A percentile compares a stretch with the other conserved stretches of the same genome.
Conservation (phyloP, 1,140 invertebrate genomes). For the Dreissena rostriformis region DNA sequence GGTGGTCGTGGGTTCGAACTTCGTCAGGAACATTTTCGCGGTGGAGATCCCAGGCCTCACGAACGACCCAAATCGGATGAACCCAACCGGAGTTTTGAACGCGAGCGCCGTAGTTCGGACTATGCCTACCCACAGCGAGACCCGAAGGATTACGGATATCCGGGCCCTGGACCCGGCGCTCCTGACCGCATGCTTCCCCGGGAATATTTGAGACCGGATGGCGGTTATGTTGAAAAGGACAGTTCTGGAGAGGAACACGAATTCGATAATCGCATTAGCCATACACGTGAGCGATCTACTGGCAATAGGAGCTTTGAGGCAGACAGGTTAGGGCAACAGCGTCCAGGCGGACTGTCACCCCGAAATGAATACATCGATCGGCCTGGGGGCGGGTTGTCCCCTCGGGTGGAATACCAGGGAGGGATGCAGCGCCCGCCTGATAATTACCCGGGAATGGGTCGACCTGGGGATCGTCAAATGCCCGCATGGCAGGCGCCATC, state of each 20-base stretch:
- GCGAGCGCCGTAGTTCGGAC: neutral
- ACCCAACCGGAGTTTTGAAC: conserved; percentile 3
- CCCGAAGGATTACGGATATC: neutral
- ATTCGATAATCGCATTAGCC: conserved; percentile 35
- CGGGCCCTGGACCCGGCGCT: neutral
- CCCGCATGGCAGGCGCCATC: conserved; percentile 10
- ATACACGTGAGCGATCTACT: conserved; percentile 32
- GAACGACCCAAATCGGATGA: conserved; percentile 41
- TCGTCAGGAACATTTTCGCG: conserved; percentile 61
- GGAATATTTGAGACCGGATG: conserved; percentile 11
- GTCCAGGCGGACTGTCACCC: conserved; percentile 12
- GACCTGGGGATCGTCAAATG: neutral
- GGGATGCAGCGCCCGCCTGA: neutral
- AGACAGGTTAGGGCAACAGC: conserved; percentile 16
- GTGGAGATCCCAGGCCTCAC: conserved; percentile 19
- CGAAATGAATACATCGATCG: conserved; percentile 22
- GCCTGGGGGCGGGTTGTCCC: conserved; percentile 2
- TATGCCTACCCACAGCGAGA: neutral
- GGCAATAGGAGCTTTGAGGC: conserved; percentile 12
- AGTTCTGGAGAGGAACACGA: conserved; percentile 43
- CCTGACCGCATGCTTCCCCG: neutral
- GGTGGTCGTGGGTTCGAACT: conserved; percentile 53
- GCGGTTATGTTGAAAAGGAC: conserved; percentile 40
- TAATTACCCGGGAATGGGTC: conserved; percentile 6
- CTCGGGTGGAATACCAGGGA: neutral